phyloP scores from a whole-genome alignment of 2,888 invertebrate genomes.

The Tachina lurida region DNA sequence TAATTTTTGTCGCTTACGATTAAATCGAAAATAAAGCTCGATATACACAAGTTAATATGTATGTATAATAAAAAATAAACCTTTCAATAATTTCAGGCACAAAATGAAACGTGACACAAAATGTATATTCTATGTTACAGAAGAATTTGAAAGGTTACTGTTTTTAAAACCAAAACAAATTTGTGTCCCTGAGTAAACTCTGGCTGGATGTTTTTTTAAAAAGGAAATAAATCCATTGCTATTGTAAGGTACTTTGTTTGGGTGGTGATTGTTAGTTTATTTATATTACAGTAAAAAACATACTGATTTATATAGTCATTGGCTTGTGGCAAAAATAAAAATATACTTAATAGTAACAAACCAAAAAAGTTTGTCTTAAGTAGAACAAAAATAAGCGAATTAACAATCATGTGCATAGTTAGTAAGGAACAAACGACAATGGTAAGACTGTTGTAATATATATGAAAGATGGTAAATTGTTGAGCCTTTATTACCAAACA shows the following conservation, averaged over 20 bases:
- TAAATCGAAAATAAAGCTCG: too few species aligned
- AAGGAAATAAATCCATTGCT: constrained; percentile 47
- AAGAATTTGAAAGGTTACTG: not conserved
- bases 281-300: constrained; percentile 25
- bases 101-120: not conserved
- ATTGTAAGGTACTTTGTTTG: constrained; percentile 48
- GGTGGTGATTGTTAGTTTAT: constrained; percentile 10
- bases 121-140: not conserved
- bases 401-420: too few species aligned
- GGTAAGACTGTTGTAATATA: too few species aligned
- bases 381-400: too few species aligned
- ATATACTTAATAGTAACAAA: too few species aligned
- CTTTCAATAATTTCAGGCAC: not conserved
- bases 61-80: not conserved
- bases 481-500: too few species aligned
- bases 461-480: too few species aligned
- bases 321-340: too few species aligned
- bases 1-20: too few species aligned
- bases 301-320: too few species aligned
- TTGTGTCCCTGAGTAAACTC: constrained; percentile 24
- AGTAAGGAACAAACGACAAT: too few species aligned
- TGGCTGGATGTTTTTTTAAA: not conserved
- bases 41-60: not conserved
- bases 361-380: too few species aligned
- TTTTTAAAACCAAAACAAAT: not conserved